Conservation (phyloP, 2,797 vertebrate species). For the Carduelis carduelis region DNA sequence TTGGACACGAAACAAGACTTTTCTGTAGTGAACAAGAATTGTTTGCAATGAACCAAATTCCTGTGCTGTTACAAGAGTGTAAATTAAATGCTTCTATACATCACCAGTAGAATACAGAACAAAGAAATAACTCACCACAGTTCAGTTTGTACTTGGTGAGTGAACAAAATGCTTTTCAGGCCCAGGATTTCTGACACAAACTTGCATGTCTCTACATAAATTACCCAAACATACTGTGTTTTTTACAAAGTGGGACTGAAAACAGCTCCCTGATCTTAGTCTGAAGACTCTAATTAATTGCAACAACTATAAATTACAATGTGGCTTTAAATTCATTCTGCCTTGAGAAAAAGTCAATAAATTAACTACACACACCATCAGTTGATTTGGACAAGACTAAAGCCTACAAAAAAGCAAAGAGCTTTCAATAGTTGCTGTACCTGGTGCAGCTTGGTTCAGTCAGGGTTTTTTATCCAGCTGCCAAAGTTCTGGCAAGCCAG, state of each 20-base stretch:
- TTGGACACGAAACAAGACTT: neutral
- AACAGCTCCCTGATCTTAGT: neutral
- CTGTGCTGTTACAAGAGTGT: neutral
- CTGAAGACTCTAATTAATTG: neutral
- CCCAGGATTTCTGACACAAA: neutral
- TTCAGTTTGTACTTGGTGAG: neutral
- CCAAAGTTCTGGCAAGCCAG: neutral
- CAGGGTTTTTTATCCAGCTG: neutral
- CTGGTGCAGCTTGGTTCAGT: neutral
- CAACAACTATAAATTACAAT: neutral
- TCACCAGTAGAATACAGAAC: neutral
- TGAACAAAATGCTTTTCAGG: neutral
- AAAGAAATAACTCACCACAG: neutral
- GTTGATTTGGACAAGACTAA: neutral
- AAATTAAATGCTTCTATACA: neutral
- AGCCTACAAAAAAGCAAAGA: neutral
- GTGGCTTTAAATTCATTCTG: neutral
- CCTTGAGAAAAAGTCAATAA: neutral
- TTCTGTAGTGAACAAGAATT: neutral
- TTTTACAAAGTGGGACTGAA: neutral
- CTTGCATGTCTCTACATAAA: neutral
- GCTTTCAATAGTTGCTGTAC: neutral
- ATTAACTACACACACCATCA: neutral
- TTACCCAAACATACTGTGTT: neutral
- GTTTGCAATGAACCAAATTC: neutral